Conservation (phyloP, 2,113 vertebrate genomes). For the Gambusia affinis region DNA sequence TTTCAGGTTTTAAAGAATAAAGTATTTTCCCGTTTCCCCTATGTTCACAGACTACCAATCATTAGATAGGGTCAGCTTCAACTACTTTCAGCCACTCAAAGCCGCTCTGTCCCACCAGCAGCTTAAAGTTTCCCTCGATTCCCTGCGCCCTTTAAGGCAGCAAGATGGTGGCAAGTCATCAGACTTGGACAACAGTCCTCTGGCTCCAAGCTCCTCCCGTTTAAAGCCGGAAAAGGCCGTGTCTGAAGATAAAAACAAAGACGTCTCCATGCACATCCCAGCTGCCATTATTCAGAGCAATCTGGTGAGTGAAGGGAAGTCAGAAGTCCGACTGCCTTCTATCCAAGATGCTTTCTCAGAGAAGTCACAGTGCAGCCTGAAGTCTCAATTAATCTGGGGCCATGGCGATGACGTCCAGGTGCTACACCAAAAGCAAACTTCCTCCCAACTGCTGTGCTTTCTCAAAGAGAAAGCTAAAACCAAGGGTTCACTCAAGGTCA, state of each 20-base stretch:
- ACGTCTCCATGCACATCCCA: conserved; percentile 5
- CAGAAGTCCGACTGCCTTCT: conserved; percentile 31
- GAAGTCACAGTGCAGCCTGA: conserved; percentile 11
- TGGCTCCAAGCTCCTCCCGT: background rate
- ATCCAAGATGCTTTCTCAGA: conserved; percentile 21
- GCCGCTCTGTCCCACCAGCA: conserved; percentile 25
- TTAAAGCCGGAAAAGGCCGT: conserved; percentile 13
- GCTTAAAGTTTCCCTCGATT: conserved; percentile 33
- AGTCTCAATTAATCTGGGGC: conserved; percentile 32
- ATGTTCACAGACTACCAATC: conserved; percentile 38
- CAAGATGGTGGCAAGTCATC: conserved; percentile 21
- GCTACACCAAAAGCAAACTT: conserved; percentile 77
- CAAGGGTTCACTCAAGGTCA: conserved; percentile 26
- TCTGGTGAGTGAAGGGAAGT: conserved; percentile 19
- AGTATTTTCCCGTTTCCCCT: background rate
- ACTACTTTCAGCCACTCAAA: conserved; percentile 2
- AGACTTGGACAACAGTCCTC: conserved; percentile 6
- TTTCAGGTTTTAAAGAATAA: background rate
- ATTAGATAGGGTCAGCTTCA: conserved; percentile 18
- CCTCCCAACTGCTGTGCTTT: conserved; percentile 73
- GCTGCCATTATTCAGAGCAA: conserved; percentile 21
- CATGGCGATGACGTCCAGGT: conserved; percentile 45
- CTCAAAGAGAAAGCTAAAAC: conserved; percentile 56
- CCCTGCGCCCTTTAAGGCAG: conserved; percentile 19
- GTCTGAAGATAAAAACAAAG: conserved; percentile 33